A percentile compares a stretch with the other conserved stretches of the same genome.
Evolutionary conservation across 2,797 vertebrate genomes (phyloP).

Genomic region (Fratercula arctica): DNA sequence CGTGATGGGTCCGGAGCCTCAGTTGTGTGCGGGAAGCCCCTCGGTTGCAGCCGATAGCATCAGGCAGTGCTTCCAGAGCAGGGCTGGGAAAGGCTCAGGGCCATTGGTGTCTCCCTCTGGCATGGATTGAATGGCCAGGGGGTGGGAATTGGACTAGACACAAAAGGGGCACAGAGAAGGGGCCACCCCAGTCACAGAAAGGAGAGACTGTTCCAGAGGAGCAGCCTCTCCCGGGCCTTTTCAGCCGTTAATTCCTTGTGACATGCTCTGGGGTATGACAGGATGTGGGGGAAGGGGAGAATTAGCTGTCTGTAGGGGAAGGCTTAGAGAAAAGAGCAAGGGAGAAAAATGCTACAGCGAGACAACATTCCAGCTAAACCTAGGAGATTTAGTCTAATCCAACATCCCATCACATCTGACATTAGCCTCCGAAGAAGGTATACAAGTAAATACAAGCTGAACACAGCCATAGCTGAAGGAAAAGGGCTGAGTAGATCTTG

Average conservation of each 20-base stretch:
- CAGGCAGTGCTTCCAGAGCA: not conserved
- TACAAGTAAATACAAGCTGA: not conserved
- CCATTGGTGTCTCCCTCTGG: not conserved
- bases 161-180: constrained; percentile 61
- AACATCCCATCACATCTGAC: not conserved
- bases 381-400: constrained; percentile 34
- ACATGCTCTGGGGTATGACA: constrained; percentile 23
- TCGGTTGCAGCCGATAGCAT: not conserved
- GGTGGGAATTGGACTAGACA: constrained; percentile 51
- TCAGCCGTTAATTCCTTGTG: constrained; percentile 16
- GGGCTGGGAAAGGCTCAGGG: not conserved
- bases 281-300: constrained; percentile 38
- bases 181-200: constrained; percentile 1
- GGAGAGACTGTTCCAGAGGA: constrained; percentile 47
- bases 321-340: constrained; percentile 56
- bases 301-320: constrained; percentile 35
- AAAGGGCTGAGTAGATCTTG: not conserved
- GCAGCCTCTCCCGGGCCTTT: constrained; percentile 5
- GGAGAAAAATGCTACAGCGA: not conserved
- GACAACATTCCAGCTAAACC: constrained; percentile 33
- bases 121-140: not conserved
- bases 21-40: not conserved
- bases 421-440: not conserved
- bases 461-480: not conserved
- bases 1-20: not conserved